Evolutionary conservation across 2,797 vertebrate genomes (phyloP).

Genomic region (Xenentodon cancila): DNA sequence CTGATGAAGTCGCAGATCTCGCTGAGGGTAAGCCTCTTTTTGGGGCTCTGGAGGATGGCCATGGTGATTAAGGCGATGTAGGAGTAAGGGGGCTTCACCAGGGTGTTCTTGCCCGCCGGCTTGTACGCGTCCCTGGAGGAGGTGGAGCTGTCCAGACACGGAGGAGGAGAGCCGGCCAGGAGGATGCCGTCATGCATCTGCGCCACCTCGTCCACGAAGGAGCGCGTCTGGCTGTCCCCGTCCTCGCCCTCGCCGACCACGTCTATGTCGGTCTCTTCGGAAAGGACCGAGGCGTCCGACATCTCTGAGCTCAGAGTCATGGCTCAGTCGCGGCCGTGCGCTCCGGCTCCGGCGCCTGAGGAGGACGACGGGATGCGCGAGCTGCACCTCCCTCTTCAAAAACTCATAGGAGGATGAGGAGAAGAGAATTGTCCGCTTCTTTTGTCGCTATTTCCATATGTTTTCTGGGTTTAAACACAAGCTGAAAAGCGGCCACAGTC

Average conservation of each 20-base stretch:
- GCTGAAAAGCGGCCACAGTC: slow-evolving; percentile 43
- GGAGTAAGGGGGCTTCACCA: slow-evolving; percentile 93
- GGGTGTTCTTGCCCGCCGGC: slow-evolving; percentile 83
- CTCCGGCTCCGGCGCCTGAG: slow-evolving; percentile 54
- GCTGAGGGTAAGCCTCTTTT: slow-evolving; percentile 90
- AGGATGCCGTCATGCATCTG: slow-evolving; percentile 86
- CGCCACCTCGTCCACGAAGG: slow-evolving; percentile 84
- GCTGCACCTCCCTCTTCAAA: slow-evolving; percentile 67
- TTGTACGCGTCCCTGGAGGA: slow-evolving; percentile 82
- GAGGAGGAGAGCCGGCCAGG: slow-evolving; percentile 79
- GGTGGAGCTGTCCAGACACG: slow-evolving; percentile 76
- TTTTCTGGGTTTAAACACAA: slow-evolving; percentile 29
- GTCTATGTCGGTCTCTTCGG: slow-evolving; percentile 96
- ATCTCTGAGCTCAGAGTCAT: slow-evolving; percentile 98
- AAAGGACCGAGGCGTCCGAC: slow-evolving; percentile 93
- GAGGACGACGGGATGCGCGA: slow-evolving; percentile 58
- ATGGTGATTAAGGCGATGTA: slow-evolving; percentile 97
- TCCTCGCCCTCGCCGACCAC: slow-evolving; percentile 94
- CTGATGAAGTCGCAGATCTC: slow-evolving; percentile 93
- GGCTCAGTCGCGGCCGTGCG: slow-evolving; percentile 70
- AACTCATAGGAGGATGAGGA: slow-evolving; percentile 70
- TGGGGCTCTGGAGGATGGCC: slow-evolving; percentile 94
- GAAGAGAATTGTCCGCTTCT: slow-evolving; percentile 57
- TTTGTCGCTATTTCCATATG: slow-evolving; percentile 74
- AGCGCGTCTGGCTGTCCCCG: slow-evolving; percentile 83